Conservation (phyloP, 2,113 vertebrate genomes). For the Cyphomyrus discorhynchus region DNA sequence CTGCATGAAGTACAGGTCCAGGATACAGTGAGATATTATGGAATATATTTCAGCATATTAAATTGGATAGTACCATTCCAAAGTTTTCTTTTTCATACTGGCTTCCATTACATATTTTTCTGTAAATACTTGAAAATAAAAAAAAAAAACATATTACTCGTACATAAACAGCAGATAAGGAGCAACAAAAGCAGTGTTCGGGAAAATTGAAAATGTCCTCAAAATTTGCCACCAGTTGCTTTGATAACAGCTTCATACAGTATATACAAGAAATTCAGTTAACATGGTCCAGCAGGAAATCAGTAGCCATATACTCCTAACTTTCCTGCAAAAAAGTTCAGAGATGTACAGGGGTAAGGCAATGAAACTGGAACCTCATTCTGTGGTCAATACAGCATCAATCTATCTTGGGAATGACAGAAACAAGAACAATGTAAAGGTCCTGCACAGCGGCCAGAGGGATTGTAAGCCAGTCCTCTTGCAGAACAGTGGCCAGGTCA, state of each 20-base stretch:
- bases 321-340: not conserved
- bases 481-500: too few species aligned
- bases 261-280: not conserved
- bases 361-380: not conserved
- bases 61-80: not conserved
- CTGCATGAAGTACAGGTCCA: not conserved
- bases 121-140: not conserved
- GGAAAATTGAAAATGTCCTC: not conserved
- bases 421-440: too few species aligned
- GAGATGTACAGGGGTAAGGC: not conserved
- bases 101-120: not conserved
- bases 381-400: too few species aligned
- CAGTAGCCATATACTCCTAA: not conserved
- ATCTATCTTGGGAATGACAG: too few species aligned
- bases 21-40: not conserved
- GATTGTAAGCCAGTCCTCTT: too few species aligned
- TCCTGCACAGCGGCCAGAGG: too few species aligned
- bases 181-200: not conserved
- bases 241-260: not conserved
- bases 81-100: not conserved
- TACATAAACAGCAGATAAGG: not conserved
- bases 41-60: not conserved
- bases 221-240: not conserved
- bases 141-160: not conserved
- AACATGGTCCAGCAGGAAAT: not conserved